phyloP scores from a whole-genome alignment of 2,888 invertebrate species.

The Clunio marinus region DNA sequence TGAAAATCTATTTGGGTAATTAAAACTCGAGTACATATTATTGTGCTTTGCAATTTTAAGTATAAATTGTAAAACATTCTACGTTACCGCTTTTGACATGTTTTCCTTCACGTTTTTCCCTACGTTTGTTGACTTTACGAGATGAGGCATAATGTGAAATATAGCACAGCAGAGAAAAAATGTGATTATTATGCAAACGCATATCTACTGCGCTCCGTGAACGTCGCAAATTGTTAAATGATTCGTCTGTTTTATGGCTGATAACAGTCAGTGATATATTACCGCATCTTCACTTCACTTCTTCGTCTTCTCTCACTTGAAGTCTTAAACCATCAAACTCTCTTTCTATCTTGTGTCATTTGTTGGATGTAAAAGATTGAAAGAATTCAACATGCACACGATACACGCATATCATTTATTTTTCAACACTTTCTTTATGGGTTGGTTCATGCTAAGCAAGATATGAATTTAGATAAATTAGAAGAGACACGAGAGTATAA shows the following conservation, averaged over 20 bases:
- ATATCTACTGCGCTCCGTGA: conserved; percentile 24
- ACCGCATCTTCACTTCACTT: not conserved
- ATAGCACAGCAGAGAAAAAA: no score
- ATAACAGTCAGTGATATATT: conserved; percentile 41
- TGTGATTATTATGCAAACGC: conserved; percentile 39
- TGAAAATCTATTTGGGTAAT: conserved; percentile 3
- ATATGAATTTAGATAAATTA: not conserved
- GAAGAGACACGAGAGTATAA: not conserved
- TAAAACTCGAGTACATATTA: not conserved
- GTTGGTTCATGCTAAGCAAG: not conserved
- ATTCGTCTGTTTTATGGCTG: conserved; percentile 43
- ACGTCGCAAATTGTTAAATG: conserved; percentile 39
- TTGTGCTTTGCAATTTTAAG: no score
- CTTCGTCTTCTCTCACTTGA: not conserved
- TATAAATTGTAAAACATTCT: no score
- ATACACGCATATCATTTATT: not conserved
- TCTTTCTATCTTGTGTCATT: not conserved
- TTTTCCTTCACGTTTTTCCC: no score
- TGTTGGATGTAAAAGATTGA: not conserved
- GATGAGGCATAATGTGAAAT: conserved; percentile 26
- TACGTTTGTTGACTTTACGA: conserved; percentile 26
- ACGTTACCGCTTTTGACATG: no score
- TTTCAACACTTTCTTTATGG: not conserved
- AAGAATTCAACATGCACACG: not conserved
- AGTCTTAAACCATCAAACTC: no score